phyloP scores from a whole-genome alignment of 2,888 invertebrate genomes.

The Steromphala cineraria region DNA sequence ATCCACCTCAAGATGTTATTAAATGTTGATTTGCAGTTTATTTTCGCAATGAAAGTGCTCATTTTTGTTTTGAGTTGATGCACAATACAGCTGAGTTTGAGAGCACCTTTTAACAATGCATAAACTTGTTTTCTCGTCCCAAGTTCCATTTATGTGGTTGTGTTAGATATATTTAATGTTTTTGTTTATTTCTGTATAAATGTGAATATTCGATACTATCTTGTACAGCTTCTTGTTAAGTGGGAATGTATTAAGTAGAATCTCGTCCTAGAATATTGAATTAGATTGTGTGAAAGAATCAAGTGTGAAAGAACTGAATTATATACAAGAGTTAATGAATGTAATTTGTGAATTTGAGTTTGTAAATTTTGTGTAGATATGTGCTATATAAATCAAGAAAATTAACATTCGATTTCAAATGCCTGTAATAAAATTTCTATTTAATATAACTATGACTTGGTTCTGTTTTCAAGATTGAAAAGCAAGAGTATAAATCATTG shows the following conservation, averaged over 20 bases:
- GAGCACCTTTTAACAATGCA: conserved; percentile 15
- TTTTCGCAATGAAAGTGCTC: no score
- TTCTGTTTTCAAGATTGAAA: no score
- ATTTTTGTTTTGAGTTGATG: background rate
- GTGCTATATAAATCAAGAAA: conserved; percentile 3
- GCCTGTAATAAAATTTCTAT: conserved; percentile 6
- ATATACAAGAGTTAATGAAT: no score
- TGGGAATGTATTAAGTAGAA: background rate
- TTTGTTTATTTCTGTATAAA: conserved; percentile 2
- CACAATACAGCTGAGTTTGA: conserved; percentile 9
- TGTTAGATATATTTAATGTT: conserved; percentile 9
- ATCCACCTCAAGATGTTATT: no score
- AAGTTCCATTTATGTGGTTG: background rate
- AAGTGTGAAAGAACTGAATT: no score
- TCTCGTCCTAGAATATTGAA: background rate
- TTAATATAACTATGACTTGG: background rate
- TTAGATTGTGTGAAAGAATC: background rate
- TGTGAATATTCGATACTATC: background rate
- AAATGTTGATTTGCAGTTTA: no score
- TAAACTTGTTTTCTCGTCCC: background rate
- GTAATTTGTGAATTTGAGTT: no score
- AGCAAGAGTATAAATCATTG: no score
- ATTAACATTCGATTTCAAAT: background rate
- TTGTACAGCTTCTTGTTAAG: conserved; percentile 1
- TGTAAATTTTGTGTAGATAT: background rate